phyloP scores from a whole-genome alignment of 92 coral and sea anemone species.

The Phenganax subtilis region DNA sequence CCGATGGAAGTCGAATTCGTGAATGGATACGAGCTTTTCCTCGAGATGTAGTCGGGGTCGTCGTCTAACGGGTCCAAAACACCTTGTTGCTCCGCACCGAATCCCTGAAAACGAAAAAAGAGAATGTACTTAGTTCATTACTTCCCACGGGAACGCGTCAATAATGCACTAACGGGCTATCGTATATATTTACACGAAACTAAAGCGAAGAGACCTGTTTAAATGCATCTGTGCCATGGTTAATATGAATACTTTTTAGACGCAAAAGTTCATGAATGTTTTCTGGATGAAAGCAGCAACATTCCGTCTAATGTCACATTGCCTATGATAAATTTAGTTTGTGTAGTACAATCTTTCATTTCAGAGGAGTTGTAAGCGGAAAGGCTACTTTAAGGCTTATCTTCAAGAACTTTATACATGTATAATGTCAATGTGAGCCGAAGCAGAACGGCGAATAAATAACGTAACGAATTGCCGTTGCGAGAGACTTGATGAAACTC shows the following conservation, averaged over 20 bases:
- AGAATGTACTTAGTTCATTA: neutral
- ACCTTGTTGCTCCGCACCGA: constrained; percentile 59
- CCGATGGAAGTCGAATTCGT: constrained; percentile 35
- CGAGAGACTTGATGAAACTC: neutral
- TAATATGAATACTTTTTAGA: constrained; percentile 5
- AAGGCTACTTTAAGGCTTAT: neutral
- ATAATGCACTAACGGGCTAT: neutral
- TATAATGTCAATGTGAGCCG: constrained; percentile 1
- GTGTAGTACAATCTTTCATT: neutral
- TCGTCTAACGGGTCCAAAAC: constrained; percentile 83
- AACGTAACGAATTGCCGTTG: neutral
- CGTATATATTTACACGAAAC: neutral
- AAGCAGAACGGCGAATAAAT: neutral
- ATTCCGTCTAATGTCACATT: no score
- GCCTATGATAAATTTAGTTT: no score
- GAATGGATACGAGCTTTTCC: constrained; percentile 65
- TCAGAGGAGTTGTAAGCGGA: neutral
- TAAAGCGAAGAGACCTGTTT: neutral
- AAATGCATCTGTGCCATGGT: neutral
- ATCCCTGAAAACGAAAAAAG: constrained; percentile 12
- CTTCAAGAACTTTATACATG: neutral
- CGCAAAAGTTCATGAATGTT: neutral
- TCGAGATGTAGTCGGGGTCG: constrained; percentile 77
- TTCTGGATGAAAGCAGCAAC: no score
- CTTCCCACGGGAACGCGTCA: neutral